Evolutionary conservation across 2,888 invertebrate species (phyloP).

Genomic region (Psococerastis gibbosa): DNA sequence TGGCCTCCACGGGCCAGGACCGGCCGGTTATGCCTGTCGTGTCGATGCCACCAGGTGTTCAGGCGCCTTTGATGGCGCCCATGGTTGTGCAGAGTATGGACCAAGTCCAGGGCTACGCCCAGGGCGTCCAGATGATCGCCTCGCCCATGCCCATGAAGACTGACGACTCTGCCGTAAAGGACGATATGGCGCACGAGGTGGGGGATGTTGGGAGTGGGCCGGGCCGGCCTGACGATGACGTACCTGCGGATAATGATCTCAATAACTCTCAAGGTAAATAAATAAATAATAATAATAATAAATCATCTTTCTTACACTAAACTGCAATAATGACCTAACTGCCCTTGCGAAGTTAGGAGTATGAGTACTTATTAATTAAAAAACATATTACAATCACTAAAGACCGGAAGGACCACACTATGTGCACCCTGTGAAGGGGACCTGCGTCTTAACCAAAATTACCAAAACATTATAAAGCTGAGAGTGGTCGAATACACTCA

Average conservation of each 20-base stretch:
- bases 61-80: not conserved
- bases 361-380: too few species aligned
- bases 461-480: too few species aligned
- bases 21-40: slow-evolving; percentile 45
- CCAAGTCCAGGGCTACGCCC: not conserved
- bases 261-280: too few species aligned
- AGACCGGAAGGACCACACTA: too few species aligned
- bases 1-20: slow-evolving; percentile 25
- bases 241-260: not conserved
- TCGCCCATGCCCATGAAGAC: not conserved
- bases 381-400: too few species aligned
- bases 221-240: not conserved
- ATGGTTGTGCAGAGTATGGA: not conserved
- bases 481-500: too few species aligned
- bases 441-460: too few species aligned
- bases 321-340: too few species aligned
- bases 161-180: not conserved
- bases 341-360: too few species aligned
- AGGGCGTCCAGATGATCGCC: not conserved
- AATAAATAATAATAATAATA: too few species aligned
- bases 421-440: too few species aligned
- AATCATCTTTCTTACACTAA: too few species aligned
- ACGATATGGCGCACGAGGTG: not conserved
- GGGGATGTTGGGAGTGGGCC: not conserved
- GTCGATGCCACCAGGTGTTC: slow-evolving; percentile 30